Conservation (phyloP, 2,797 vertebrate genomes). For the Forpus xanthops region DNA sequence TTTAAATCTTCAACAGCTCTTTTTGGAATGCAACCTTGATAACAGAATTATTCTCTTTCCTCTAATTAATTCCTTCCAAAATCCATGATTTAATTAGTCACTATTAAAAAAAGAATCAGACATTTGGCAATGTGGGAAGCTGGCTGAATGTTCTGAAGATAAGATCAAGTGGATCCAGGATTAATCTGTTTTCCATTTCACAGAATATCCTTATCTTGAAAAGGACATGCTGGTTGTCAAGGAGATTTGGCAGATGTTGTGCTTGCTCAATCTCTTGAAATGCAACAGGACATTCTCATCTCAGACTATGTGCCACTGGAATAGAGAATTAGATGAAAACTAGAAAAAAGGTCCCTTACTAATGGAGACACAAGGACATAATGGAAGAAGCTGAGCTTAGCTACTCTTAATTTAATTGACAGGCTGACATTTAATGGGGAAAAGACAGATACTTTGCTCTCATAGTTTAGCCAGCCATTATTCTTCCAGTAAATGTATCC, state of each 20-base stretch:
- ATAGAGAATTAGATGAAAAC: not conserved
- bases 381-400: not conserved
- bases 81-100: slow-evolving; percentile 42
- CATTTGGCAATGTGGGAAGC: slow-evolving; percentile 5
- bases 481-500: not conserved
- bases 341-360: not conserved
- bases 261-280: slow-evolving; percentile 28
- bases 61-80: slow-evolving; percentile 18
- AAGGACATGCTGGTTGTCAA: slow-evolving; percentile 55
- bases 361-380: not conserved
- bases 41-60: slow-evolving; percentile 10
- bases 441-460: not conserved
- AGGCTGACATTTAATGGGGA: not conserved
- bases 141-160: slow-evolving; percentile 9
- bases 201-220: slow-evolving; percentile 46
- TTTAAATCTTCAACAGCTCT: not conserved
- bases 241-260: slow-evolving; percentile 60
- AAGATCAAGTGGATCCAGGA: slow-evolving; percentile 38
- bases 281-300: not conserved
- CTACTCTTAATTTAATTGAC: not conserved
- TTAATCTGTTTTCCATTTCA: slow-evolving; percentile 55
- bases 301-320: not conserved
- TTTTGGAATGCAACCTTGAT: not conserved
- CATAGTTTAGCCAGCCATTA: not conserved
- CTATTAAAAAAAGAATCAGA: slow-evolving; percentile 34